A percentile compares a stretch with the other conserved stretches of the same genome.
Conservation (phyloP, 1,140 invertebrate species). For the Drosophila kikkawai region DNA sequence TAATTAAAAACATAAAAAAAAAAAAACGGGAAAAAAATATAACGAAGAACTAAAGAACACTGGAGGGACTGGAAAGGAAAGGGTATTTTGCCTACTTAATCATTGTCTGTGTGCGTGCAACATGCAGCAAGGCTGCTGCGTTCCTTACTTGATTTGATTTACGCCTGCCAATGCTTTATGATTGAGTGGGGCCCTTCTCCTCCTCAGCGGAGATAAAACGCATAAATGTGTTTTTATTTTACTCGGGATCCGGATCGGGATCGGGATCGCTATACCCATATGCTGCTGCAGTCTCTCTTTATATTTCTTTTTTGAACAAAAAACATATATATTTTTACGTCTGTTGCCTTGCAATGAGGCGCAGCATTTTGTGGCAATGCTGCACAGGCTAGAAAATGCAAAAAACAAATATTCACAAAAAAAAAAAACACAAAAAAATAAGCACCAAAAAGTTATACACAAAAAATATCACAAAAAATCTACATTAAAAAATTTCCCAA, state of each 20-base stretch:
- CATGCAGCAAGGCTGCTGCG: constrained; percentile 58
- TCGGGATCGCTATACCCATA: constrained; percentile 1
- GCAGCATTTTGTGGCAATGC: constrained; percentile 77
- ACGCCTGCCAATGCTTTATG: constrained; percentile 83
- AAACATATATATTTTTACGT: constrained; percentile 67
- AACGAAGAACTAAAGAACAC: constrained; percentile 18
- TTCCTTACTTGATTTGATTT: constrained; percentile 83
- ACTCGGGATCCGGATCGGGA: constrained; percentile 23
- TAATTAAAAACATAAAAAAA: constrained; percentile 82
- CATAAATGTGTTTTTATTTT: constrained; percentile 77
- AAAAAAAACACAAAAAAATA: not conserved
- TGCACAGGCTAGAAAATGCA: constrained; percentile 56
- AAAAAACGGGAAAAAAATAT: constrained; percentile 29
- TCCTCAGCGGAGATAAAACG: constrained; percentile 17
- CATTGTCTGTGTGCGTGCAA: constrained; percentile 82
- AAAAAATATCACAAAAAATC: not conserved
- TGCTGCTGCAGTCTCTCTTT: constrained; percentile 26
- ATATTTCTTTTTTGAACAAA: constrained; percentile 7
- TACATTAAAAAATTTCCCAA: constrained; percentile 7
- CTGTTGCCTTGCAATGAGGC: constrained; percentile 84
- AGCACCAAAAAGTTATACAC: not conserved
- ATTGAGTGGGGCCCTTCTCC: constrained; percentile 66
- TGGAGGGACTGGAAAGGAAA: constrained; percentile 14
- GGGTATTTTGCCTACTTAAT: constrained; percentile 81
- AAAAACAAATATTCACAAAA: not conserved